Conservation (phyloP, 2,113 vertebrate genomes). For the Pedionomus torquatus region DNA sequence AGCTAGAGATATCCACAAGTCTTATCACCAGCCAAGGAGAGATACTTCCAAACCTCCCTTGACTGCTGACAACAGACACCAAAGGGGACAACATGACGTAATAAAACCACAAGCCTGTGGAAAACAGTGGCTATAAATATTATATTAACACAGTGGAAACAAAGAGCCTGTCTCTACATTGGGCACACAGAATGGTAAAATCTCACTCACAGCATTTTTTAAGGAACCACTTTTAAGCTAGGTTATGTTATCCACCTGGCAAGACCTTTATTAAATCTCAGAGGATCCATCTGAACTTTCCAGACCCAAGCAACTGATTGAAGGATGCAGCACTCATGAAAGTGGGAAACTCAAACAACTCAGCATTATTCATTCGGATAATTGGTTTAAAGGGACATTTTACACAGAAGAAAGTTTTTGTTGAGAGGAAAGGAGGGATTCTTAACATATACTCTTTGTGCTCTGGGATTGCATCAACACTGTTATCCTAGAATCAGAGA, state of each 20-base stretch:
- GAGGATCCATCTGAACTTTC: background rate
- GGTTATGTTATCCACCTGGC: background rate
- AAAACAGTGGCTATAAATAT: background rate
- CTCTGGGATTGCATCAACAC: background rate
- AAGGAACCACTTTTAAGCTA: background rate
- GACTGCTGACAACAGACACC: background rate
- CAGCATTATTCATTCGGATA: background rate
- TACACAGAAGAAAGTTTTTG: background rate
- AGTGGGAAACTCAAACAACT: background rate
- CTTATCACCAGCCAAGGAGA: background rate
- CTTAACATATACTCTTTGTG: background rate
- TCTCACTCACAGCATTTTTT: too few relatives aligned
- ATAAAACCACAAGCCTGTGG: background rate
- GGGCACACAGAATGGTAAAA: background rate
- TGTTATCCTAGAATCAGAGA: background rate
- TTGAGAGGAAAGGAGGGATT: background rate
- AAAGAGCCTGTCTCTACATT: background rate
- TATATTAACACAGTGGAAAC: background rate
- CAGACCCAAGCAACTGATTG: background rate
- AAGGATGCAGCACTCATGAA: background rate
- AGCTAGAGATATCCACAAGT: background rate
- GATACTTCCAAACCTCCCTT: background rate
- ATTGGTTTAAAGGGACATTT: background rate
- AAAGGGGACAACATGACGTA: background rate
- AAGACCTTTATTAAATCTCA: background rate